Base-by-base conservation (phyloP, 2,888 invertebrate genomes). In the Nasonia oneida region DNA sequence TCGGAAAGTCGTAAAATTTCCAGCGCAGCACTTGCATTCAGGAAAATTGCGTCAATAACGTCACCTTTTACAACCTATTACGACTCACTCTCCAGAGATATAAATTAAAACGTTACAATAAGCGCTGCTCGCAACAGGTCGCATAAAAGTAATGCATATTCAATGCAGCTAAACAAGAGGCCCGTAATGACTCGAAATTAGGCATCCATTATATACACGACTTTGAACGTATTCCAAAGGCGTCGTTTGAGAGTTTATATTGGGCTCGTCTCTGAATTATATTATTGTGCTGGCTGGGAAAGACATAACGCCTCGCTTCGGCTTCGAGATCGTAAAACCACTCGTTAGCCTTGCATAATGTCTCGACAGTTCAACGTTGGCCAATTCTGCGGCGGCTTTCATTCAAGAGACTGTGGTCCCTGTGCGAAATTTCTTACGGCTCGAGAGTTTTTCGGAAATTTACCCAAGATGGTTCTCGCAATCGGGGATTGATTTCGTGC, bases 271-370 rank as follows among this genome's bases (percentile, higher is more conserved):
- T 47, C 73, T 8, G 73, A 50, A 75, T 47, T 47, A 47, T 75
- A 80, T 84, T 74, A 84, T 88, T 80, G 87, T 81, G 86, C 90
- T 90, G 90, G 90, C 73, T 23, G 73, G 89, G 80, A 87, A 89
- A 77, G 77, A 84, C 80, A 89, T 90, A 89, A 90, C 87, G 88
- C 87, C 84, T 83, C 84, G 18, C 84, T 87, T 47, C 86, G 81
- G 3, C 67, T 67, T 33, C 23, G 87, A 81, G 88, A 87, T 88
- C 89, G 88, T 90, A 89, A 90, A 90, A 88, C 85, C 80, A 84
- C 83, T 81, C 74, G 87, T 85, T 87, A 87, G 76, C 74, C 74
- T 88, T 87, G 81, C 88, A 86, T 87, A 87, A 88, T 88, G 87
- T 77, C 47, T 61, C 57, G 64, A 42, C 70, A 53, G 83, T 82